Evolutionary conservation across 2,888 invertebrate genomes (phyloP).

Genomic region (Tridacna gigas): DNA sequence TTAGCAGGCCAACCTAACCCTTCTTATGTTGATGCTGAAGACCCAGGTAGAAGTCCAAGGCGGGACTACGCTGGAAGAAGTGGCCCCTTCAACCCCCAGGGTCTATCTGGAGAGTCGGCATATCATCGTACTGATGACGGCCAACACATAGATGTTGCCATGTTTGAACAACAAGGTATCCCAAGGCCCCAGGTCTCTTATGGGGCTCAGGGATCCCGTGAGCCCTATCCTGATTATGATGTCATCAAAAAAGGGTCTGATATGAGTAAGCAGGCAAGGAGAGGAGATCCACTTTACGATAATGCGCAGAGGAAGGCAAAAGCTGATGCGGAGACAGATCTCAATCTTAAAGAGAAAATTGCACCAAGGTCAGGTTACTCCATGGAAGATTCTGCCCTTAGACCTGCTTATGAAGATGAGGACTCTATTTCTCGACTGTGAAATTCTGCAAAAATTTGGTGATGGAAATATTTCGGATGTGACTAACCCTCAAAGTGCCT

Average conservation of each 20-base stretch:
- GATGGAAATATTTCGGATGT: no score
- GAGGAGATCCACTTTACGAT: slow-evolving; percentile 18
- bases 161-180: slow-evolving; percentile 22
- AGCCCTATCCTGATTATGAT: slow-evolving; percentile 8
- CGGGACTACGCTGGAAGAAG: slow-evolving; percentile 20
- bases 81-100: slow-evolving; percentile 49
- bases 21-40: slow-evolving; percentile 17
- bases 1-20: slow-evolving; percentile 27
- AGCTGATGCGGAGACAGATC: slow-evolving; percentile 9
- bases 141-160: slow-evolving; percentile 3
- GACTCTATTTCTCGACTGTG: slow-evolving; percentile 9
- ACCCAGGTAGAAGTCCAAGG: slow-evolving; percentile 15
- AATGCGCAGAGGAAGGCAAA: slow-evolving; percentile 20
- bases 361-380: not conserved
- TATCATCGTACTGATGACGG: not conserved
- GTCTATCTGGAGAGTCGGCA: slow-evolving; percentile 30
- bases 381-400: slow-evolving; percentile 7
- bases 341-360: slow-evolving; percentile 16
- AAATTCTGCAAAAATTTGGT: not conserved
- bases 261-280: not conserved
- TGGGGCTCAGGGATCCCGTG: not conserved
- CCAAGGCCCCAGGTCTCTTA: slow-evolving; percentile 5
- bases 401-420: slow-evolving; percentile 16
- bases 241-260: slow-evolving; percentile 15
- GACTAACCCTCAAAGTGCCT: no score